phyloP scores from a whole-genome alignment of 2,797 vertebrate species.

The Aplochiton taeniatus region DNA sequence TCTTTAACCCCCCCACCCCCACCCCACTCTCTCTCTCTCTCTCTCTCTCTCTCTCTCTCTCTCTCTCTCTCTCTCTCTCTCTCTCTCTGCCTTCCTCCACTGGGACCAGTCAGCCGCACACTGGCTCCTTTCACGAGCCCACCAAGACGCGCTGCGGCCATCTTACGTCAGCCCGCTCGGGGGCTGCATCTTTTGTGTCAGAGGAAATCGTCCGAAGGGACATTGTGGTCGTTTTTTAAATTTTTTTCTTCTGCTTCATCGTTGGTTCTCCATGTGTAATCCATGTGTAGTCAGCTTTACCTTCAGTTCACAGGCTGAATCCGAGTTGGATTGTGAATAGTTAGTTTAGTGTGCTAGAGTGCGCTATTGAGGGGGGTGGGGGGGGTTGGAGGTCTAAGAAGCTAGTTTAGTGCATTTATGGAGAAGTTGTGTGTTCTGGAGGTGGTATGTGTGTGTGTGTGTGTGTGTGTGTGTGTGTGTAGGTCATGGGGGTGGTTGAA shows the following conservation, averaged over 20 bases:
- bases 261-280: too few species aligned
- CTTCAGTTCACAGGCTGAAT: background rate
- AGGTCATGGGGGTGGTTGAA: too few species aligned
- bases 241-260: background rate
- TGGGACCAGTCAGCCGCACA: background rate
- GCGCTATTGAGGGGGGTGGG: background rate
- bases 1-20: slow-evolving; percentile 61
- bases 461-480: too few species aligned
- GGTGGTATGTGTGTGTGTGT: too few species aligned
- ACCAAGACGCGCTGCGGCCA: slow-evolving; percentile 3
- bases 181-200: background rate
- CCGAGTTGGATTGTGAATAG: background rate
- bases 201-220: slow-evolving; percentile 26
- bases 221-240: slow-evolving; percentile 42
- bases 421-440: too few species aligned
- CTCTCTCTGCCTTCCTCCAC: slow-evolving; percentile 52
- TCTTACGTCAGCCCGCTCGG: slow-evolving; percentile 39
- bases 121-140: too few species aligned
- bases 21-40: background rate
- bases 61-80: background rate
- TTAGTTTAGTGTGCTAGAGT: background rate
- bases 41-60: background rate
- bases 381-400: background rate
- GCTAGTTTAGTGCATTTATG: too few species aligned
- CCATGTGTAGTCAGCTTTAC: too few species aligned